A percentile compares a stretch with the other conserved stretches of the same genome.
phyloP scores from a whole-genome alignment of 1,140 invertebrate species.

The Oscheius sp. region DNA sequence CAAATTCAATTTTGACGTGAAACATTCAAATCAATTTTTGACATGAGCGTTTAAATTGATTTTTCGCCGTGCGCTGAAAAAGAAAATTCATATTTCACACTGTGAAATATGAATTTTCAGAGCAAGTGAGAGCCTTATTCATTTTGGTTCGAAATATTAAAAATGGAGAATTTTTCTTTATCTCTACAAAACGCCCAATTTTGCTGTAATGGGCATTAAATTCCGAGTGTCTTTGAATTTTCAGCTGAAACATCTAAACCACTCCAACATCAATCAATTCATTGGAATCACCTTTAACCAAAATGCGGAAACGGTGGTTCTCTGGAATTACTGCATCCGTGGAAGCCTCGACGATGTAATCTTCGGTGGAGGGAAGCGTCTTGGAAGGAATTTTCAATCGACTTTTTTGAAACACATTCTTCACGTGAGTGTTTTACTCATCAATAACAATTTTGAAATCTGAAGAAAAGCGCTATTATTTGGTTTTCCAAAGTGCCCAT shows the following conservation, averaged over 20 bases:
- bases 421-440: neutral
- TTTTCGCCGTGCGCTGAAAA: too few species aligned
- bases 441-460: neutral
- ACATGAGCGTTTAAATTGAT: too few species aligned
- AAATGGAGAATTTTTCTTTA: too few species aligned
- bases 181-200: too few species aligned
- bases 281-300: conserved; percentile 34
- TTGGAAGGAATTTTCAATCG: conserved; percentile 32
- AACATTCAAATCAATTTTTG: too few species aligned
- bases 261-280: conserved; percentile 28
- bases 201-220: neutral
- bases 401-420: conserved; percentile 33
- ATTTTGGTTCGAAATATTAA: too few species aligned
- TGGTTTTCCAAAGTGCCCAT: too few species aligned
- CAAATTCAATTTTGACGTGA: too few species aligned
- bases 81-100: too few species aligned
- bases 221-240: neutral
- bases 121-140: too few species aligned
- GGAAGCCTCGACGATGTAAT: conserved; percentile 21
- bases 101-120: too few species aligned
- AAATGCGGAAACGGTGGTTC: conserved; percentile 16
- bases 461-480: too few species aligned
- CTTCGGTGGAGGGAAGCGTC: conserved; percentile 17
- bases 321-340: conserved; percentile 17
- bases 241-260: conserved; percentile 18